phyloP scores from a whole-genome alignment of 1,140 invertebrate species.

The Papilio glaucus region DNA sequence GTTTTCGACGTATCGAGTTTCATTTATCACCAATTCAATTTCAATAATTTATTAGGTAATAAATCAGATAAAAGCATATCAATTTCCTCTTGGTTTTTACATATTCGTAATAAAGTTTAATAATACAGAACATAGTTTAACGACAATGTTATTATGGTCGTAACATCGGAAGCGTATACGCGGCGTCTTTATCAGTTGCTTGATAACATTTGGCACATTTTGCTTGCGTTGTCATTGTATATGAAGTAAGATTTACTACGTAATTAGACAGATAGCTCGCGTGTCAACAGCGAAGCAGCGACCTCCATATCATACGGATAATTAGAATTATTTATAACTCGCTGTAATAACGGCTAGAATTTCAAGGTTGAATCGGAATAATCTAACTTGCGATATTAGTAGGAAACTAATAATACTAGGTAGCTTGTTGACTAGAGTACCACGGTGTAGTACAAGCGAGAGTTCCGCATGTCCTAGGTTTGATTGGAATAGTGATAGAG shows the following conservation, averaged over 20 bases:
- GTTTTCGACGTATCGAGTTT: not conserved
- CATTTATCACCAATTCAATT: not conserved
- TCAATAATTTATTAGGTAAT: not conserved
- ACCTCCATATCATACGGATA: slow-evolving; percentile 8
- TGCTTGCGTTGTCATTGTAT: not conserved
- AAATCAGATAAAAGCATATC: too few species aligned
- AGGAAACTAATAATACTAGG: not conserved
- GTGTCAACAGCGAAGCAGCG: not conserved
- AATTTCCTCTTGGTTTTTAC: not conserved
- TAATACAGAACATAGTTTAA: slow-evolving; percentile 12
- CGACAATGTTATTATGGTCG: not conserved
- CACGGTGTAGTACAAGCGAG: too few species aligned
- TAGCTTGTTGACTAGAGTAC: too few species aligned
- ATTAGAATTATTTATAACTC: slow-evolving; percentile 17
- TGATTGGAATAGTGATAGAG: too few species aligned
- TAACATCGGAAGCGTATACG: slow-evolving; percentile 11
- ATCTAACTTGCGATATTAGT: not conserved
- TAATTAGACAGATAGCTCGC: slow-evolving; percentile 15
- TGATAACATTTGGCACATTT: slow-evolving; percentile 35
- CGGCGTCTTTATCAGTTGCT: not conserved
- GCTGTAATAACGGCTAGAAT: not conserved
- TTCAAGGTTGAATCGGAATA: not conserved
- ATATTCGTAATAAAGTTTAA: not conserved
- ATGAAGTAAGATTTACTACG: slow-evolving; percentile 9
- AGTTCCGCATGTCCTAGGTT: too few species aligned